Evolutionary conservation across 2,113 vertebrate species (phyloP), one percentile per base, ranked within the genome.

Genomic region (Muscicapa adusta): DNA sequence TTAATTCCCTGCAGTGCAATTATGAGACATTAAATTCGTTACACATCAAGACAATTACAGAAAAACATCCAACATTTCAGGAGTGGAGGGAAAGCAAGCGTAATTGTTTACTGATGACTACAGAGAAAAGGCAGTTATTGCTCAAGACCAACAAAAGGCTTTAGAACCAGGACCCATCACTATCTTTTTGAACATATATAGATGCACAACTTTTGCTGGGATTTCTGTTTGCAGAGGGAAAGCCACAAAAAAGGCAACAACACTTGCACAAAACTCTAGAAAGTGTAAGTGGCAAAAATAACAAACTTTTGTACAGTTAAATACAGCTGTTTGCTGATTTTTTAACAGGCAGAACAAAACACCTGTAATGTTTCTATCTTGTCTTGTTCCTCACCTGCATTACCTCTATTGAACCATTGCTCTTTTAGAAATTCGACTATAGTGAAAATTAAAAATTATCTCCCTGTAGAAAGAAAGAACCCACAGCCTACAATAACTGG

Each of bases 11-110:
- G 51, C 70, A 78, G 95, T 77, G 88, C 95, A 95, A 75, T 94
- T 92, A 92, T 43, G 72, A 93, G 88, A 89, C 81, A 80, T 79
- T 91, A 95, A 91, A 94, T 96, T 95, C 89, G 93, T 96, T 77
- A 89, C 88, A 88, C 34, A 97, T 96, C 85, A 96, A 94, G 94
- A 96, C 93, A 91, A 88, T 94, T 96, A 97, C 83, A 91, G 94
- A 96, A 97, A 95, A 89, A 91, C 42, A 91, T 96, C 70, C 95
- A 96, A 89, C 58, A 76, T 93, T 96, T 96, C 92, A 93, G 92
- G 90, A 94, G 91, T 81, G 60, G 56, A 62, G 45, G 73, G 74
- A 93, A 77, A 92, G 74, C 47, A 79, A 93, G 62, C 58, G 61
- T 74, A 96, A 84, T 96, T 91, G 79, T 78, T 95, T 86, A 86